A percentile compares a stretch with the other conserved stretches of the same genome.
phyloP scores from a whole-genome alignment of 2,888 invertebrate genomes.

The Limnephilus lunatus region DNA sequence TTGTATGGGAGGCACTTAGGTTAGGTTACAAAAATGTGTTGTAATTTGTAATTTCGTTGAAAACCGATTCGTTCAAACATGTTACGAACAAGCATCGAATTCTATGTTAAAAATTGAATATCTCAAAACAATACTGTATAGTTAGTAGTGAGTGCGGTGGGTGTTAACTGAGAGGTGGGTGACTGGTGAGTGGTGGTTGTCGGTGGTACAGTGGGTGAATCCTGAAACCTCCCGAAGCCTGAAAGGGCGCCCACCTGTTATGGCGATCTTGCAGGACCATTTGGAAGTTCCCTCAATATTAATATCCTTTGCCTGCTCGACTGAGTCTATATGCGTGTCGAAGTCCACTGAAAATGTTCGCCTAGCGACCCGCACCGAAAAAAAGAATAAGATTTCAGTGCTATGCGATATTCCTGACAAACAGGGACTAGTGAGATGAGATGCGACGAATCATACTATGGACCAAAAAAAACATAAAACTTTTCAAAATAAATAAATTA shows the following conservation, averaged over 20 bases:
- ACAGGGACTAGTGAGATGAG: not conserved
- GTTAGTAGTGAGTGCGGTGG: not conserved
- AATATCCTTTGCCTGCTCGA: conserved; percentile 98
- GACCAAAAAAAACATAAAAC: not conserved
- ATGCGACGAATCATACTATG: not conserved
- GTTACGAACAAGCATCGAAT: not conserved
- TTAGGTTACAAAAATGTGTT: not conserved
- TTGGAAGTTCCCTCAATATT: conserved; percentile 99
- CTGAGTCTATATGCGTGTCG: conserved; percentile 97
- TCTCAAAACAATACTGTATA: conserved; percentile 37
- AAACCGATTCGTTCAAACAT: not conserved
- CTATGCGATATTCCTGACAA: not conserved
- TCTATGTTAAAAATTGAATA: not conserved
- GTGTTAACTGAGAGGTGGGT: not conserved
- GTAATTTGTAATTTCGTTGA: not conserved
- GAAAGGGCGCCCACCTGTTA: conserved; percentile 89
- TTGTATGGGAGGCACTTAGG: not conserved
- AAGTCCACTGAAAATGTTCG: conserved; percentile 98
- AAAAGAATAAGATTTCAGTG: conserved; percentile 54
- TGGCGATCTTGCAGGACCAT: conserved; percentile 99
- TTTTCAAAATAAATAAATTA: not conserved
- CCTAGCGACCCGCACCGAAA: conserved; percentile 75
- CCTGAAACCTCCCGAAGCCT: conserved; percentile 71
- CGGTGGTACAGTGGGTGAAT: conserved; percentile 72
- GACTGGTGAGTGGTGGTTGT: conserved; percentile 53